These are phyloP conservation scores for Sorex araneus DNA, from an alignment of 2,113 vertebrate genomes.

Conservation along the genomic window DNA sequence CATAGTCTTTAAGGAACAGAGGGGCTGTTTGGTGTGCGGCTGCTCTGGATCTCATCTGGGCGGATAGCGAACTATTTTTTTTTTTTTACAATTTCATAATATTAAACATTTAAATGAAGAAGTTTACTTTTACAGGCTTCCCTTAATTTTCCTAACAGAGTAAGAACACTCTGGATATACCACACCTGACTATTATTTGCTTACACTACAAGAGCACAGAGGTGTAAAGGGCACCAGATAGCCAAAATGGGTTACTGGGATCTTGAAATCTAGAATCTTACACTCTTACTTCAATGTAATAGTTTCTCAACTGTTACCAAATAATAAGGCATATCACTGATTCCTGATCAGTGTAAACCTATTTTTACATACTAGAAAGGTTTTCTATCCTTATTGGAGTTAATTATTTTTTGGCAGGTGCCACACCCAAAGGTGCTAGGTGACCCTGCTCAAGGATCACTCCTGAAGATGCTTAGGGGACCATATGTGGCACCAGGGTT, in stretches of 20 bases:
- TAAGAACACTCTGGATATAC: not conserved
- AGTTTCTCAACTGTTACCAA: not conserved
- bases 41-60: too few relatives aligned
- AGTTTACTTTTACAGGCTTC: not conserved
- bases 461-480: too few relatives aligned
- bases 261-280: constrained; percentile 34
- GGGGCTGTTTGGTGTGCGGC: too few relatives aligned
- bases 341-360: constrained; percentile 1
- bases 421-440: too few relatives aligned
- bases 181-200: not conserved
- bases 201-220: not conserved
- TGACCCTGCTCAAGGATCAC: too few relatives aligned
- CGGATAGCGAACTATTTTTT: too few relatives aligned
- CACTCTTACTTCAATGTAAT: not conserved
- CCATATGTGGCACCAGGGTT: too few relatives aligned
- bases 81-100: too few relatives aligned
- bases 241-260: not conserved
- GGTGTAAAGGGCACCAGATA: not conserved
- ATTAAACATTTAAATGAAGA: constrained; percentile 34
- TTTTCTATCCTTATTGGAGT: not conserved
- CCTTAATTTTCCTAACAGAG: constrained; percentile 18
- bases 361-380: constrained; percentile 6
- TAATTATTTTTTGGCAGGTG: not conserved
- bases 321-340: not conserved
- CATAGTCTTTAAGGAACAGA: too few relatives aligned